phyloP scores from a whole-genome alignment of 2,888 invertebrate species.

The Hyppa rectilinea region DNA sequence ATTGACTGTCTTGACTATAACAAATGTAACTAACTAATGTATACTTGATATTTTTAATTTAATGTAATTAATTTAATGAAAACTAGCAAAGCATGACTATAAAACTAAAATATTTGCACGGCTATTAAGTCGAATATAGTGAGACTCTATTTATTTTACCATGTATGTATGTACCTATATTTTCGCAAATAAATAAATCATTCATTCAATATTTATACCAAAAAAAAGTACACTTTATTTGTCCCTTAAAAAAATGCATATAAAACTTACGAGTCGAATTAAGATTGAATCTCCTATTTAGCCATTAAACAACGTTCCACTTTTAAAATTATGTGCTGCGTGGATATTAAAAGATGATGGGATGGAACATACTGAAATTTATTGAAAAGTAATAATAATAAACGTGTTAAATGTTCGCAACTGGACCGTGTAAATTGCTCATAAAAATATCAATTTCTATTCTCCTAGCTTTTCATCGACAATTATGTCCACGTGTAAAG shows the following conservation, averaged over 20 bases:
- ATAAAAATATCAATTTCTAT: conserved; percentile 57
- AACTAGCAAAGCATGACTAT: too few species aligned
- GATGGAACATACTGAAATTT: conserved; percentile 8
- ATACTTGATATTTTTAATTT: too few species aligned
- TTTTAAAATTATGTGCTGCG: conserved; percentile 18
- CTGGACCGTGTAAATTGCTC: conserved; percentile 38
- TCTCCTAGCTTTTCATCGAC: conserved; percentile 20
- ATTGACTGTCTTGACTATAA: too few species aligned
- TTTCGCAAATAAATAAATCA: too few species aligned
- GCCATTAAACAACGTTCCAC: too few species aligned
- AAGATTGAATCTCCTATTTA: not conserved
- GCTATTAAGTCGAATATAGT: too few species aligned
- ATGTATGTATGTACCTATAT: too few species aligned
- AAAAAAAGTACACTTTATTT: not conserved
- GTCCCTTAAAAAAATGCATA: not conserved
- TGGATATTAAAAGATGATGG: conserved; percentile 10
- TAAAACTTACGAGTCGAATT: not conserved
- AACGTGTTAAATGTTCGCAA: conserved; percentile 27
- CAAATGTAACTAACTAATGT: too few species aligned
- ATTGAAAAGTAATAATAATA: conserved; percentile 52
- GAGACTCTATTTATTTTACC: too few species aligned
- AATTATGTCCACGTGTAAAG: conserved; percentile 3
- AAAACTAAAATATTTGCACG: too few species aligned
- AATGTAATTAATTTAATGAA: too few species aligned
- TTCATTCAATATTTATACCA: not conserved